Conservation (phyloP, 2,113 vertebrate species). For the Myxocyprinus asiaticus region DNA sequence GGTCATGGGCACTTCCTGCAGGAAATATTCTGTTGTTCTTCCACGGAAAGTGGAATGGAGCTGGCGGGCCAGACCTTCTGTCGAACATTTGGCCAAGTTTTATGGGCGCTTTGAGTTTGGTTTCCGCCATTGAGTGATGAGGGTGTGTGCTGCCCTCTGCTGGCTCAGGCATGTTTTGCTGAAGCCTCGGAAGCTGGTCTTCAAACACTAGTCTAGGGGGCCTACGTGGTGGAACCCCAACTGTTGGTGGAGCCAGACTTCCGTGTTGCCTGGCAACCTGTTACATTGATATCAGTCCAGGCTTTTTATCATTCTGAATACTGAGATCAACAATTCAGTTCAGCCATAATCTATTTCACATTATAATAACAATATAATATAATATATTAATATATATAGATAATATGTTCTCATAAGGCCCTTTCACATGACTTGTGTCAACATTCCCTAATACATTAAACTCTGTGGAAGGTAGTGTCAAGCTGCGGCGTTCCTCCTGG, state of each 20-base stretch:
- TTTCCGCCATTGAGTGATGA: slow-evolving; percentile 45
- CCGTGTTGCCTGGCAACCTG: slow-evolving; percentile 65
- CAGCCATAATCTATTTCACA: background rate
- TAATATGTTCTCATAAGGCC: background rate
- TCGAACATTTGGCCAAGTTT: slow-evolving; percentile 60
- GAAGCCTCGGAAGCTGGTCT: slow-evolving; percentile 47
- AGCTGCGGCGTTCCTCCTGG: background rate
- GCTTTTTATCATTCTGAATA: background rate
- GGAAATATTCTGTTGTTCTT: slow-evolving; percentile 87
- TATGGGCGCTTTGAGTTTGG: slow-evolving; percentile 71
- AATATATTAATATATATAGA: too few relatives aligned
- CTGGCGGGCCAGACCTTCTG: slow-evolving; percentile 61
- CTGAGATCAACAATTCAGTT: background rate
- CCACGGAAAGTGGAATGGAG: slow-evolving; percentile 74
- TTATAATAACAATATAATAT: too few relatives aligned
- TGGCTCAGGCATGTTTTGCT: background rate
- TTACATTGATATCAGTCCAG: slow-evolving; percentile 60
- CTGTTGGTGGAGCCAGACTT: slow-evolving; percentile 58
- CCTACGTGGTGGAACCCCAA: slow-evolving; percentile 60
- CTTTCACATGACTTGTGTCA: background rate
- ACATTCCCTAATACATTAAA: too few relatives aligned
- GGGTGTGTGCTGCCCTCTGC: background rate
- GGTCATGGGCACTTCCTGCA: slow-evolving; percentile 67
- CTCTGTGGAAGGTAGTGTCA: background rate
- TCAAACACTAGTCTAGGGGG: slow-evolving; percentile 64